A percentile compares a stretch with the other conserved stretches of the same genome.
phyloP scores from a whole-genome alignment of 2,113 vertebrate species.

The Grammomys surdaster region DNA sequence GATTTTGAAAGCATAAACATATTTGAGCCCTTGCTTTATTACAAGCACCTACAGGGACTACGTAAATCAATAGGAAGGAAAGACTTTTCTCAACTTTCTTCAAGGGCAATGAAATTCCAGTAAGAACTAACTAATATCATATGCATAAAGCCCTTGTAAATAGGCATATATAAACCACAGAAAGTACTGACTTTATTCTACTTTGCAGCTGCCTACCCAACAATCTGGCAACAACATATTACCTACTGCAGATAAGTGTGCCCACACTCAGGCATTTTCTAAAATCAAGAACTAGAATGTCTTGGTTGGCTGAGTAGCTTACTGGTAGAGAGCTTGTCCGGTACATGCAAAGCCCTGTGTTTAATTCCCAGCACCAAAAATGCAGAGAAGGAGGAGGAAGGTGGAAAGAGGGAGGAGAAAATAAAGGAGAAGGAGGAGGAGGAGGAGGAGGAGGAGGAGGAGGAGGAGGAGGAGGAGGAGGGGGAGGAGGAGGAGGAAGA shows the following conservation, averaged over 20 bases:
- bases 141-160: background rate
- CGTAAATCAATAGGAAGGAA: background rate
- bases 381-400: rapidly evolving
- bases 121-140: background rate
- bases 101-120: background rate
- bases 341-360: background rate
- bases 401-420: too few species aligned
- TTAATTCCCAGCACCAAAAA: background rate
- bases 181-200: background rate
- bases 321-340: background rate
- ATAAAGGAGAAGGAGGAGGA: too few species aligned
- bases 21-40: background rate
- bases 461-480: rapidly evolving
- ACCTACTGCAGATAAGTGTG: background rate
- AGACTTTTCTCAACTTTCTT: background rate
- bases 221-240: background rate
- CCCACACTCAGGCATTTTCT: background rate
- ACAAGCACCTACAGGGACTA: background rate
- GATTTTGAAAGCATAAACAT: background rate
- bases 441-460: background rate
- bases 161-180: background rate
- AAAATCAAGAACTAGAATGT: background rate
- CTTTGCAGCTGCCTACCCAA: background rate
- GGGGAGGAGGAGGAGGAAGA: too few species aligned
- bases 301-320: background rate